A percentile compares a stretch with the other conserved stretches of the same genome.
These are phyloP conservation scores for Lineus longissimus DNA, from an alignment of 1,140 invertebrate genomes.

Conservation along the genomic window DNA sequence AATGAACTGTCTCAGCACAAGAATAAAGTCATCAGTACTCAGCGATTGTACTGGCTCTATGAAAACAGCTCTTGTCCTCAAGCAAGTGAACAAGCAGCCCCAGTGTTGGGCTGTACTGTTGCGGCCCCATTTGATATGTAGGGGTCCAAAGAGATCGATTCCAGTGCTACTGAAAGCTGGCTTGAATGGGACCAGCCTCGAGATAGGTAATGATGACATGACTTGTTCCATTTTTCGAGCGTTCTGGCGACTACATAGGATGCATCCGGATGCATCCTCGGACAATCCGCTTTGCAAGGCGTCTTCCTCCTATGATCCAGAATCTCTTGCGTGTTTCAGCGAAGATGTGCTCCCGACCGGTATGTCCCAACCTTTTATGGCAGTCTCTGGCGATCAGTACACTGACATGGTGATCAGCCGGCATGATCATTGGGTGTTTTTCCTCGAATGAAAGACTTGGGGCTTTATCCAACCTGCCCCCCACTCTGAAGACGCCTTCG, in stretches of 20 bases:
- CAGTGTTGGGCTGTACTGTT: too few species aligned
- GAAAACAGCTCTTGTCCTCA: too few species aligned
- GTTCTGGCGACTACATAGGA: constrained; percentile 17
- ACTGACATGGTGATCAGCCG: not conserved
- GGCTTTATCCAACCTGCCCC: not conserved
- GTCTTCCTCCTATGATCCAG: constrained; percentile 2
- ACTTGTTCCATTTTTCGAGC: constrained; percentile 15
- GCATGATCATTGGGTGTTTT: constrained; percentile 8
- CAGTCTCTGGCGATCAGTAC: not conserved
- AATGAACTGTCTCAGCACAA: too few species aligned
- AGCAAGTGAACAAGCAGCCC: too few species aligned
- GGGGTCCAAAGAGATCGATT: constrained; percentile 27
- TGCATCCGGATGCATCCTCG: constrained; percentile 26
- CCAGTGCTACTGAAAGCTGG: constrained; percentile 23
- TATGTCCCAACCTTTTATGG: constrained; percentile 2
- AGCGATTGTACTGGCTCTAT: too few species aligned
- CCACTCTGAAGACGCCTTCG: not conserved
- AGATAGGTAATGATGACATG: constrained; percentile 25
- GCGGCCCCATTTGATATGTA: not conserved
- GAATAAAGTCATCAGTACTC: too few species aligned
- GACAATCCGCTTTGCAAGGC: constrained; percentile 13
- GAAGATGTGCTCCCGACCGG: not conserved
- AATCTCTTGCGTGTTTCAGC: not conserved
- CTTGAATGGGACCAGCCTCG: constrained; percentile 15
- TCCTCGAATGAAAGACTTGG: not conserved